phyloP scores from a whole-genome alignment of 2,888 invertebrate genomes.

The Pristionchus fissidentatus region DNA sequence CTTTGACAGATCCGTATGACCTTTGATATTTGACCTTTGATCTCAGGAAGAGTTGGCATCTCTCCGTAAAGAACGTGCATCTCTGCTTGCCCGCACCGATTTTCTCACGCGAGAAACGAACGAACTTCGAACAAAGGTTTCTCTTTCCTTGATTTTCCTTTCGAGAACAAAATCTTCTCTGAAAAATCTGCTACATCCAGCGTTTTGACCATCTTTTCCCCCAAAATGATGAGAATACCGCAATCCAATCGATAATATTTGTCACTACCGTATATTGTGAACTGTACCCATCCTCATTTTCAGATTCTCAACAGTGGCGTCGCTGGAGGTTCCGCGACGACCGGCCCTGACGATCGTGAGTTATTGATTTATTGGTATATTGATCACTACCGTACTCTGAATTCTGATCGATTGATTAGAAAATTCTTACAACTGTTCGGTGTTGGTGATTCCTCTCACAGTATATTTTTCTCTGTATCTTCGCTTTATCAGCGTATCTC shows the following conservation, averaged over 20 bases:
- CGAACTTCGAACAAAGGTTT: background rate
- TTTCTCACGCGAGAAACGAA: slow-evolving; percentile 20
- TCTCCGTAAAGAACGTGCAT: background rate
- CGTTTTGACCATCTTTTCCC: too few species aligned
- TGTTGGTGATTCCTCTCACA: background rate
- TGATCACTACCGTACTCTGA: background rate
- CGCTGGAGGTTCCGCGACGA: background rate
- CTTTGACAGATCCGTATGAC: too few species aligned
- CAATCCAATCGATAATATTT: too few species aligned
- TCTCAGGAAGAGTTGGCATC: background rate
- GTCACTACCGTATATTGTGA: too few species aligned
- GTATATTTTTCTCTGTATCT: background rate
- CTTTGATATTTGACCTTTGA: slow-evolving; percentile 21
- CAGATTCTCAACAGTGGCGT: background rate
- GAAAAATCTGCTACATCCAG: too few species aligned
- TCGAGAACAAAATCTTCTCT: too few species aligned
- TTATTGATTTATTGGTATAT: background rate
- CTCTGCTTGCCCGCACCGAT: background rate
- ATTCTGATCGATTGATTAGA: background rate
- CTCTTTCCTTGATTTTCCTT: too few species aligned
- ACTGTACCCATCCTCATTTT: too few species aligned
- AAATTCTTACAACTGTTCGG: background rate
- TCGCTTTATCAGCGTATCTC: background rate
- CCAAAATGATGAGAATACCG: too few species aligned
- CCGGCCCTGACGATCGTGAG: slow-evolving; percentile 17